phyloP scores from a whole-genome alignment of 2,113 vertebrate species.

The Turdus rufiventris region DNA sequence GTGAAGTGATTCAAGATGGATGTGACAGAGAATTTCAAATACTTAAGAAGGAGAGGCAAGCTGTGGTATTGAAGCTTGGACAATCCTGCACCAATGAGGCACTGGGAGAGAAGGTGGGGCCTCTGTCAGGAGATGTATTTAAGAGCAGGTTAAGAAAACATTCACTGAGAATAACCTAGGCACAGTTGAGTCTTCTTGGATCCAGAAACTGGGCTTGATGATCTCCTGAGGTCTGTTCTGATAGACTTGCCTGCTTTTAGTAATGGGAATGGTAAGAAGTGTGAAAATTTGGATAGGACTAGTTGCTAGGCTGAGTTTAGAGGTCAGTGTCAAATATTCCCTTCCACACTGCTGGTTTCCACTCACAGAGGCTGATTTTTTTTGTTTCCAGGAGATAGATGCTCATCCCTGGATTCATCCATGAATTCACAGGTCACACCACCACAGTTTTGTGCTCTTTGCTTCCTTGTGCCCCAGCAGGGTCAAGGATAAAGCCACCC shows the following conservation, averaged over 20 bases:
- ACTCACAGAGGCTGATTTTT: background rate
- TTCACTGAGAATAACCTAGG: background rate
- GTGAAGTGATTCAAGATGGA: background rate
- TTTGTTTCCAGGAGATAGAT: background rate
- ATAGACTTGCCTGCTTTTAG: background rate
- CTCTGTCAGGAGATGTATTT: background rate
- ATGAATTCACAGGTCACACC: background rate
- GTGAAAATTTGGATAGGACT: background rate
- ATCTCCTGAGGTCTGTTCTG: background rate
- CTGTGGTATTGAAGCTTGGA: background rate
- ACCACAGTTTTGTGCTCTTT: background rate
- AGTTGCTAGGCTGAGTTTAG: background rate
- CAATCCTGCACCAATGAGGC: background rate
- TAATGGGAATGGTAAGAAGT: background rate
- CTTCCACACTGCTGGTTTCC: background rate
- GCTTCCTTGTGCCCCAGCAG: too few species aligned
- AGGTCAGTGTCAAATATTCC: background rate
- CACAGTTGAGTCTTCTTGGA: background rate
- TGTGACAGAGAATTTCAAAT: background rate
- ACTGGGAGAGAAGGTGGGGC: background rate
- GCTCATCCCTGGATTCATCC: background rate
- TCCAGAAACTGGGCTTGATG: background rate
- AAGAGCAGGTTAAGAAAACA: background rate
- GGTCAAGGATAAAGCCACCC: rapidly evolving
- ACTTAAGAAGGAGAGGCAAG: background rate